Conservation (phyloP, 2,797 vertebrate species). For the Orestias chungarensis region DNA sequence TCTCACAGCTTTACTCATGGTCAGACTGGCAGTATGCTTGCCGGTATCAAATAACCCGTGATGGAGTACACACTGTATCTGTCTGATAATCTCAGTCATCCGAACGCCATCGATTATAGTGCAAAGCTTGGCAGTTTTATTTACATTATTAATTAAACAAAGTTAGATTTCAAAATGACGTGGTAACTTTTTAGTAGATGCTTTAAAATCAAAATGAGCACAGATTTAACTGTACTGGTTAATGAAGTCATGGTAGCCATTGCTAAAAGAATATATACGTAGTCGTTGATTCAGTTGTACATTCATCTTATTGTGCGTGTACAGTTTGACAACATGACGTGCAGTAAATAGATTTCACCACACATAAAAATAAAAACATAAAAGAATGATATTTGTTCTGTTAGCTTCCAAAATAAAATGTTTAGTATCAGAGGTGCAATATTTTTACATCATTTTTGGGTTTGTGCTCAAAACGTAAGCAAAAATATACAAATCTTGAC, state of each 20-base stretch:
- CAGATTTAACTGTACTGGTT: background rate
- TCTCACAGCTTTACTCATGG: constrained; percentile 3
- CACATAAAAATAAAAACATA: background rate
- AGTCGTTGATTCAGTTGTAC: background rate
- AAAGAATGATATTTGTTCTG: background rate
- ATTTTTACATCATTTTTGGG: background rate
- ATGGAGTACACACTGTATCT: background rate
- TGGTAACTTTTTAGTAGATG: constrained; percentile 15
- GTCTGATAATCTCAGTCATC: constrained; percentile 33
- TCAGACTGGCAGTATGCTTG: background rate
- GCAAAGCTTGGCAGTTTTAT: constrained; percentile 17
- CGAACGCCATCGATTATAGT: constrained; percentile 12
- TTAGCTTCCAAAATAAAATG: background rate
- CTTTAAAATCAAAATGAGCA: background rate
- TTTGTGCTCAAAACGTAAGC: background rate
- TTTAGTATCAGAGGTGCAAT: no score
- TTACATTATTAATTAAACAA: constrained; percentile 21
- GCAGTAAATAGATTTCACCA: background rate
- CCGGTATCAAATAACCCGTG: no score
- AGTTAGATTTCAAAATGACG: background rate
- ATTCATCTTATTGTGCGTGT: background rate
- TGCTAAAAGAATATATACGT: background rate
- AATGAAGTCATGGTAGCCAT: constrained; percentile 7
- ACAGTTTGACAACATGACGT: background rate
- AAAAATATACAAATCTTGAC: background rate